These are phyloP conservation scores for Chrysolina haemoptera DNA, from an alignment of 2,888 invertebrate genomes.

Conservation along the genomic window DNA sequence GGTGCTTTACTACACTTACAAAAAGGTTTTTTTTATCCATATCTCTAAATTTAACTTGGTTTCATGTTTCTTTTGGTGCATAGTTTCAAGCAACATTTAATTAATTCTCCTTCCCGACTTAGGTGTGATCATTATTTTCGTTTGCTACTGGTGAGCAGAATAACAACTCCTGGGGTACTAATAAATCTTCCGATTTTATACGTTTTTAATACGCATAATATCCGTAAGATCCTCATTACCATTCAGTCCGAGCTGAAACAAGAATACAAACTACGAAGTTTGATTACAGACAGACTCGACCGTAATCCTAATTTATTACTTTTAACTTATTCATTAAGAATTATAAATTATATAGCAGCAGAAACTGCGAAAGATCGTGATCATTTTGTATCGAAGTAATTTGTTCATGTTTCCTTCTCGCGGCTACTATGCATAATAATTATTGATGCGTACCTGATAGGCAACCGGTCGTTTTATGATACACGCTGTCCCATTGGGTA, in stretches of 20 bases:
- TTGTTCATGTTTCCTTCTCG: not conserved
- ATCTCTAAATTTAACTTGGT: no score
- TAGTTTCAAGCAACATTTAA: no score
- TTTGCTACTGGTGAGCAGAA: no score
- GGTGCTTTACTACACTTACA: no score
- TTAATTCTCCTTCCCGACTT: no score
- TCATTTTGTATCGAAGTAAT: slow-evolving; percentile 1
- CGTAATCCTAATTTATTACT: slow-evolving; percentile 9
- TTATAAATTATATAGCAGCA: slow-evolving; percentile 8
- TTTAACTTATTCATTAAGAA: slow-evolving; percentile 5
- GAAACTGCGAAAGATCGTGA: slow-evolving; percentile 1
- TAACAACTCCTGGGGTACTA: no score
- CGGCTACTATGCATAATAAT: not conserved
- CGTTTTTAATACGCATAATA: not conserved
- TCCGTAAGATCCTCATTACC: not conserved
- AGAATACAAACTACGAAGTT: not conserved
- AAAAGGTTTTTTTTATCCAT: no score
- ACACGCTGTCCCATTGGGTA: no score
- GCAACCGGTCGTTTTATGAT: not conserved
- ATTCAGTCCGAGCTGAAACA: not conserved
- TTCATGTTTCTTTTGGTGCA: no score
- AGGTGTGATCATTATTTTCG: no score
- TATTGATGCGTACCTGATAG: not conserved
- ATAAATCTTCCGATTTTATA: no score
- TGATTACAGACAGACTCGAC: slow-evolving; percentile 2